Conservation (phyloP, 2,113 vertebrate species). For the Elgaria multicarinata region DNA sequence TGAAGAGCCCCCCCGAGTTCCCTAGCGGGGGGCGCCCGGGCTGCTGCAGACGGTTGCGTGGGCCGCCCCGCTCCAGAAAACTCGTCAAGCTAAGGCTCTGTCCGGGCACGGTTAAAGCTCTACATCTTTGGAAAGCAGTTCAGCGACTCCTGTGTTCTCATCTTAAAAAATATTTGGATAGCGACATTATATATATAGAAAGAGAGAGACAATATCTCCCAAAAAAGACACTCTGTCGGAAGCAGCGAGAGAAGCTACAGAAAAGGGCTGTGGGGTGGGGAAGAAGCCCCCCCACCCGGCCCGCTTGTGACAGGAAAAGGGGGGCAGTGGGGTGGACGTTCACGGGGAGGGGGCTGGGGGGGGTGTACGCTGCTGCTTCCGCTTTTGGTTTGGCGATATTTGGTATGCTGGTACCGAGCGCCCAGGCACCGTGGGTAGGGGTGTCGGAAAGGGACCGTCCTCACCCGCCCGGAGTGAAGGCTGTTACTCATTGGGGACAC, state of each 20-base stretch:
- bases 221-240: constrained; percentile 24
- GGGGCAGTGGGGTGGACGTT: neutral
- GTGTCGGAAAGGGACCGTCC: neutral
- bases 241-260: constrained; percentile 2
- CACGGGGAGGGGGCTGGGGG: neutral
- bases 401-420: neutral
- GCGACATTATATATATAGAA: constrained; percentile 56
- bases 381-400: constrained; percentile 19
- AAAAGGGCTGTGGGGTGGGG: neutral
- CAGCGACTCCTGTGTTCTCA: constrained; percentile 57
- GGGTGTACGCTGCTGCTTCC: neutral
- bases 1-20: constrained; percentile 10
- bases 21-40: too few species aligned
- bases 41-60: too few species aligned
- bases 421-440: constrained; percentile 25
- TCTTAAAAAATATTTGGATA: constrained; percentile 72
- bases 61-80: neutral
- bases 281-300: too few species aligned
- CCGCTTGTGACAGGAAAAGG: neutral
- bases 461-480: neutral
- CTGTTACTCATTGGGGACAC: neutral
- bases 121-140: constrained; percentile 75
- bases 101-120: constrained; percentile 46
- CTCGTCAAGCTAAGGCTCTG: neutral
- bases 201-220: too few species aligned